Percentiles rank a stretch among this genome's conserved stretches.
phyloP scores from a whole-genome alignment of 2,888 invertebrate species.

The Scrobipalpa costella region DNA sequence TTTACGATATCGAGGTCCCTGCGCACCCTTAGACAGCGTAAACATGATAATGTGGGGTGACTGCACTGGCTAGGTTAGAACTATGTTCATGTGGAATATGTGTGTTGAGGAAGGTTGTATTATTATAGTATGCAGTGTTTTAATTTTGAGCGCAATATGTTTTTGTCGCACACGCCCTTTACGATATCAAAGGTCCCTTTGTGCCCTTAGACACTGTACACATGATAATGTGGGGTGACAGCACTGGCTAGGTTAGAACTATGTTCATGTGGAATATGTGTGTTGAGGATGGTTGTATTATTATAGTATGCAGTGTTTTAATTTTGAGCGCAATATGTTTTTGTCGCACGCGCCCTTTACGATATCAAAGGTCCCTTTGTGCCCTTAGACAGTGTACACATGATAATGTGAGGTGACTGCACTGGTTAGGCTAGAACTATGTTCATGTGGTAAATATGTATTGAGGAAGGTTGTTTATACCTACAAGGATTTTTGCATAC shows the following conservation, averaged over 20 bases:
- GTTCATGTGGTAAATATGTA: not conserved
- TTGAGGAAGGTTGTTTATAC: not conserved
- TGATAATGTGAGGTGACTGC: conserved; percentile 1
- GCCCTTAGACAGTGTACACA: not conserved
- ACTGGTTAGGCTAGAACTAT: not conserved
- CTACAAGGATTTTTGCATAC: too few relatives aligned
- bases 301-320: too few relatives aligned
- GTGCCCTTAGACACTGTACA: not conserved
- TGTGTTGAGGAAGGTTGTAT: not conserved
- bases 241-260: conserved; percentile 1
- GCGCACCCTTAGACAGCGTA: not conserved
- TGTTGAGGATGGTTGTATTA: not conserved
- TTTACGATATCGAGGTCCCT: not conserved
- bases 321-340: not conserved
- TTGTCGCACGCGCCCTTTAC: not conserved
- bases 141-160: conserved; percentile 2
- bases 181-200: not conserved
- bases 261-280: not conserved
- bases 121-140: too few relatives aligned
- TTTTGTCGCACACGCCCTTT: not conserved
- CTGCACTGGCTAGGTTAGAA: conserved; percentile 4
- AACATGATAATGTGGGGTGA: conserved; percentile 8
- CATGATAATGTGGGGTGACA: conserved; percentile 3
- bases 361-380: not conserved
- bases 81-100: not conserved